Conservation (phyloP, 2,888 invertebrate genomes). For the Leptinotarsa rubiginosa region DNA sequence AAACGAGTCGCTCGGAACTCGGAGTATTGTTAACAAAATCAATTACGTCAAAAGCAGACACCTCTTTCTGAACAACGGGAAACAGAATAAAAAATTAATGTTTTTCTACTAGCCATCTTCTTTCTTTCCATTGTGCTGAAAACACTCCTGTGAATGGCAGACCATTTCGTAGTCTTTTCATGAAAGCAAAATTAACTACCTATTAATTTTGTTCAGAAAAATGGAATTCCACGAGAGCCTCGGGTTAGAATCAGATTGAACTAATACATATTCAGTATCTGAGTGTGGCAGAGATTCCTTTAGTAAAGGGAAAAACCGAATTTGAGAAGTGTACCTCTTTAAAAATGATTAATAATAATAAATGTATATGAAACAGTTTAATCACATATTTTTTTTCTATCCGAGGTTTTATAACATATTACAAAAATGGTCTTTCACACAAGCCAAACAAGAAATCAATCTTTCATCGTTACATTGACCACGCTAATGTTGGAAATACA, state of each 20-base stretch:
- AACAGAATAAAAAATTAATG: slow-evolving; percentile 40
- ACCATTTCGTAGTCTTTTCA: slow-evolving; percentile 36
- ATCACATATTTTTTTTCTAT: no score
- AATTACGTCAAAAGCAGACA: slow-evolving; percentile 40
- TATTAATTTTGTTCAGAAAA: slow-evolving; percentile 10
- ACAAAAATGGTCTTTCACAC: no score
- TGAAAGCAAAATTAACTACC: slow-evolving; percentile 21
- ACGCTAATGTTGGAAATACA: no score
- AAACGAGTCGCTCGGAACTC: slow-evolving; percentile 11
- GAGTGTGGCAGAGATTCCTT: background rate
- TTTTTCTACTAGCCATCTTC: slow-evolving; percentile 26
- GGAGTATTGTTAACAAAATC: slow-evolving; percentile 41
- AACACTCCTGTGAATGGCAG: slow-evolving; percentile 44
- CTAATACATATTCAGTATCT: background rate
- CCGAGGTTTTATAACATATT: no score
- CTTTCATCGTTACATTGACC: no score
- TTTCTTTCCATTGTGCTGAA: slow-evolving; percentile 28
- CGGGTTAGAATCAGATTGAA: background rate
- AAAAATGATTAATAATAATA: no score
- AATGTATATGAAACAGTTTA: no score
- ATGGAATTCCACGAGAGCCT: slow-evolving; percentile 4
- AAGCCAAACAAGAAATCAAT: no score
- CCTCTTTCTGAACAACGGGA: slow-evolving; percentile 26
- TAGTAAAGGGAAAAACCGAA: no score
- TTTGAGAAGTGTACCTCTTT: no score